phyloP scores from a whole-genome alignment of 2,113 vertebrate species.

The Lutjanus erythropterus region DNA sequence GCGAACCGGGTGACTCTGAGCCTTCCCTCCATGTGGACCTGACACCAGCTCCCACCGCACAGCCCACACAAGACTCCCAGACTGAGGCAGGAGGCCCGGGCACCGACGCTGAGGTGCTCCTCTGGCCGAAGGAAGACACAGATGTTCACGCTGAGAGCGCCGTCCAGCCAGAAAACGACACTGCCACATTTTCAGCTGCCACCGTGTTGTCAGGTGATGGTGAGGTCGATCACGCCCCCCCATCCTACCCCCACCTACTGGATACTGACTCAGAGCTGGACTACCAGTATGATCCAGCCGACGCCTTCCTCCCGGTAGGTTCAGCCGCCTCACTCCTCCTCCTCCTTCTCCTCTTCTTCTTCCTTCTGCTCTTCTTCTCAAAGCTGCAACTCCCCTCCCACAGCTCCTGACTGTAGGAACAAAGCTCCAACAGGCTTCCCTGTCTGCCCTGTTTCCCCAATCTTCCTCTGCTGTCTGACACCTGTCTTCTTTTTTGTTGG shows the following conservation, averaged over 20 bases:
- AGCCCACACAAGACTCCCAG: conserved; percentile 43
- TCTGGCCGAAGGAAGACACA: conserved; percentile 80
- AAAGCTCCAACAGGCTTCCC: conserved; percentile 14
- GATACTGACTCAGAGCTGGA: conserved; percentile 89
- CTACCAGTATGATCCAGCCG: conserved; percentile 92
- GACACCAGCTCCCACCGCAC: conserved; percentile 59
- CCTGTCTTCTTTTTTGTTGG: conserved; percentile 14
- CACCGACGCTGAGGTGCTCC: conserved; percentile 77
- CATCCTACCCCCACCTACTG: conserved; percentile 87
- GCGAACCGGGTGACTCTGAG: conserved; percentile 68
- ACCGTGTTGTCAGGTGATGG: conserved; percentile 95
- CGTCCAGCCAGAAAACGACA: conserved; percentile 87
- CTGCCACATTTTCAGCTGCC: conserved; percentile 88
- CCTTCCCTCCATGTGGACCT: conserved; percentile 60
- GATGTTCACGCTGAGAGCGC: conserved; percentile 41
- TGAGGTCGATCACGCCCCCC: conserved; percentile 87
- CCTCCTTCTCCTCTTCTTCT: not conserved
- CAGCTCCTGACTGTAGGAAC: conserved; percentile 36
- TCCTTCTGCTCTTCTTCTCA: conserved; percentile 33
- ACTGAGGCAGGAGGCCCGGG: conserved; percentile 51
- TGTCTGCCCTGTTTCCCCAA: conserved; percentile 6
- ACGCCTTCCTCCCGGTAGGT: conserved; percentile 92
- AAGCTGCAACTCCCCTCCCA: conserved; percentile 15
- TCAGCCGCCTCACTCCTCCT: conserved; percentile 37
- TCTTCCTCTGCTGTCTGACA: conserved; percentile 20